These are phyloP conservation scores for Petrocephalus sullivani DNA, from an alignment of 2,797 vertebrate species.

Conservation along the genomic window DNA sequence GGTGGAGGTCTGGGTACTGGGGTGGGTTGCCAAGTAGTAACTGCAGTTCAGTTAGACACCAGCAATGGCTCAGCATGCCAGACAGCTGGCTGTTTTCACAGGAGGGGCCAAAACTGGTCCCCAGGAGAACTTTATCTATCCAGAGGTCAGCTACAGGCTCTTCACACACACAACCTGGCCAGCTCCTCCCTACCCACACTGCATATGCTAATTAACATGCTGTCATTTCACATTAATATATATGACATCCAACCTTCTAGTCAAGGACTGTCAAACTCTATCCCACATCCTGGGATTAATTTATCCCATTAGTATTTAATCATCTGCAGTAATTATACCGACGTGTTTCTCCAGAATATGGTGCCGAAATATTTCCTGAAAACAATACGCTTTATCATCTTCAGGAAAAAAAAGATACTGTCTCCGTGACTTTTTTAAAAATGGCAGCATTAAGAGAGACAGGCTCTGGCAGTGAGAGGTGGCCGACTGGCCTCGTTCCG, in stretches of 20 bases:
- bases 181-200: too few relatives aligned
- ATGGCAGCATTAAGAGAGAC: not conserved
- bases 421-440: not conserved
- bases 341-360: not conserved
- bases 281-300: not conserved
- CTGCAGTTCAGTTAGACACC: not conserved
- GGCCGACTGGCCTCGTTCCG: not conserved
- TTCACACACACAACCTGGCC: not conserved
- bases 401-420: not conserved
- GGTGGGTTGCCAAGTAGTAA: not conserved
- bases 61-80: not conserved
- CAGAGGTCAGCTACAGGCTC: not conserved
- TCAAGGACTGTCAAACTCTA: not conserved
- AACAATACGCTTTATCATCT: not conserved
- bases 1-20: not conserved
- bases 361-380: not conserved
- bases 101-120: not conserved
- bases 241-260: not conserved
- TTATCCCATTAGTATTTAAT: slow-evolving; percentile 8
- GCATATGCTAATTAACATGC: not conserved
- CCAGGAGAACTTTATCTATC: not conserved
- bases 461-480: not conserved
- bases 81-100: not conserved
- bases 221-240: not conserved
- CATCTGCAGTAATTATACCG: not conserved